Evolutionary conservation across 2,113 vertebrate genomes (phyloP).

Genomic region (Gasterosteus nipponicus): DNA sequence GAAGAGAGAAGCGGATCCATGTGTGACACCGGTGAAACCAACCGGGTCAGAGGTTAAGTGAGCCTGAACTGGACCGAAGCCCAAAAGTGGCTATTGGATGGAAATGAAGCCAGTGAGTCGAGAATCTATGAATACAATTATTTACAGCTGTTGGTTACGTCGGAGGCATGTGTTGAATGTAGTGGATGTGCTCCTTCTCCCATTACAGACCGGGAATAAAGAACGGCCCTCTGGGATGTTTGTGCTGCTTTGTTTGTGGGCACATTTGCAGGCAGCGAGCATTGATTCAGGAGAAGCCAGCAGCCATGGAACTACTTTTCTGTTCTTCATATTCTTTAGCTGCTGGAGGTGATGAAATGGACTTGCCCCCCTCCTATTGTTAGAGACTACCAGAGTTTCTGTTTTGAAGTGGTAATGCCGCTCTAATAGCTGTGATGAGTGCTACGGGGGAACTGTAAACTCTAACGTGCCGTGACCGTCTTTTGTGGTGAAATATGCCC

Average conservation of each 20-base stretch:
- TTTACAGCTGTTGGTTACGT: neutral
- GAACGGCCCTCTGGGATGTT: neutral
- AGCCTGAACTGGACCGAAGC: neutral
- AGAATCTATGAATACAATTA: neutral
- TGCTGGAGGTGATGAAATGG: slow-evolving; percentile 61
- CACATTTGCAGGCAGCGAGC: neutral
- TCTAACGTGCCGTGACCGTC: slow-evolving; percentile 70
- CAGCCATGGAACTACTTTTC: slow-evolving; percentile 40
- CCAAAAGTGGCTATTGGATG: neutral
- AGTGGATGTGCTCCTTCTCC: neutral
- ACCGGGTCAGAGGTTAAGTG: neutral
- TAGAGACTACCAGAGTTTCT: slow-evolving; percentile 58
- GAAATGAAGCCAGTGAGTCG: neutral
- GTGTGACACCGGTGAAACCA: neutral
- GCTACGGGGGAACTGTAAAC: slow-evolving; percentile 66
- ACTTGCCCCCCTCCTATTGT: slow-evolving; percentile 50
- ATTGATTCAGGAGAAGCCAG: slow-evolving; percentile 13
- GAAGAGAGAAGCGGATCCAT: neutral
- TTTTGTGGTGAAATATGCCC: slow-evolving; percentile 70
- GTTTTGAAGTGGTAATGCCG: slow-evolving; percentile 80
- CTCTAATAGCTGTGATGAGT: slow-evolving; percentile 75
- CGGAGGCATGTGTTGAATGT: neutral
- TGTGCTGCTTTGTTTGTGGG: neutral
- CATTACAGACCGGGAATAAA: neutral
- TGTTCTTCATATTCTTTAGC: slow-evolving; percentile 53